phyloP scores from a whole-genome alignment of 2,113 vertebrate species.

The Pyxicephalus adspersus region DNA sequence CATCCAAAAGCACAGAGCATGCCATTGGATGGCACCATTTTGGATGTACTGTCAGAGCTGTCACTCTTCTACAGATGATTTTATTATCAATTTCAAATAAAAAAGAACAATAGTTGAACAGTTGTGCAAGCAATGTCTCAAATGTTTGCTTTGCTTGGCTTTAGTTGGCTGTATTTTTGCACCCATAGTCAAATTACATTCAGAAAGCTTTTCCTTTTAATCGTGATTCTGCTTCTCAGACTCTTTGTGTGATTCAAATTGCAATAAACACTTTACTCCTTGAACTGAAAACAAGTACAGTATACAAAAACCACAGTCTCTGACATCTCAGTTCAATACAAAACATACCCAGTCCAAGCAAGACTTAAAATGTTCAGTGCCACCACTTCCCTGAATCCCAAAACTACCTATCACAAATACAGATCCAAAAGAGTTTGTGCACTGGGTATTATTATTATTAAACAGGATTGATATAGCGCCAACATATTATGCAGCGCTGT shows the following conservation, averaged over 20 bases:
- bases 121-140: too few species aligned
- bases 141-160: too few species aligned
- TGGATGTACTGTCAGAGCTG: too few species aligned
- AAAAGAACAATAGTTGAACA: too few species aligned
- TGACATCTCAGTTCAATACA: conserved; percentile 66
- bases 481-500: too few species aligned
- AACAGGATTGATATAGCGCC: too few species aligned
- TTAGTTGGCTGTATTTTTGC: too few species aligned
- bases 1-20: too few species aligned
- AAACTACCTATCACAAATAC: conserved; percentile 63
- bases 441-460: too few species aligned
- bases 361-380: conserved; percentile 68
- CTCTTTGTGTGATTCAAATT: conserved; percentile 27
- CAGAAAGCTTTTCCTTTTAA: conserved; percentile 28
- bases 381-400: conserved; percentile 73
- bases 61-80: too few species aligned
- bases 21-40: too few species aligned
- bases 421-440: conserved; percentile 56
- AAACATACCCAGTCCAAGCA: conserved; percentile 69
- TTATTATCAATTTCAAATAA: too few species aligned
- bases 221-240: conserved; percentile 13
- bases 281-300: conserved; percentile 50
- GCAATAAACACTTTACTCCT: conserved; percentile 24
- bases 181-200: not conserved
- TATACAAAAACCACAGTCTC: conserved; percentile 61